Evolutionary conservation across 2,888 invertebrate species (phyloP), one percentile per base, ranked within the genome.

Genomic region (Caenorhabditis sinica): DNA sequence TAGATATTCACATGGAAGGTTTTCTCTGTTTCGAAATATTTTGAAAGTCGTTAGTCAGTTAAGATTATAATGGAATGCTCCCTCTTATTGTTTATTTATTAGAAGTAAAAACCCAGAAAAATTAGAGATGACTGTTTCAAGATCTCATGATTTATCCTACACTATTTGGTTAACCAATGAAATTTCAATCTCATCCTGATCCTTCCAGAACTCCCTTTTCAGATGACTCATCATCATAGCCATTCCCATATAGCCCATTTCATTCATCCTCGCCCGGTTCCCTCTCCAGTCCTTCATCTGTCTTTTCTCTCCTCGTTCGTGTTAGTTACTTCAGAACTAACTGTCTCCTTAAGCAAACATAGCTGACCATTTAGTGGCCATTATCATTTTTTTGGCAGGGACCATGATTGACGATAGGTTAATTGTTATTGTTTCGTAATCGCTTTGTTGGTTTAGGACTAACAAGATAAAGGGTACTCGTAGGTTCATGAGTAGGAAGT

Each of bases 281-380:
- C 43, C 2, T 40, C 61, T 61, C 0, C 56, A 56, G 40, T 61
- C 5, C 30, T 36, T n/a, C 25, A n/a, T n/a, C n/a, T n/a, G n/a
- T 13, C 61, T 23, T 36, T 20, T 17, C 25, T 45, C 17, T 20
- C 49, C 49, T 8, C 61, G n/a, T 15, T 13, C 17, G 25, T 28
- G 65, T 65, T 65, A 65, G 9, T 65, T 65, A 45, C 45, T 65
- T 65, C 45, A 65, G 49, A 65, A 65, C 65, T n/a, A 28, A 25
- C 65, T 63, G 45, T 45, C 45, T 17, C 15, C 45, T 43, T 49
- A 49, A 5, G 30, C 49, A 65, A 65, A 45, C 25, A 45, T 11
- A 45, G 45, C 65, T 45, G 25, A 49, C 63, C 63, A 15, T 61
- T 40, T 60, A 17, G 17, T 65, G n/a, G 36, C 33, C 40, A 13